Percentiles rank a stretch among this genome's conserved stretches.
Evolutionary conservation across 2,888 invertebrate species (phyloP).

Genomic region (Matsumyia berberina): DNA sequence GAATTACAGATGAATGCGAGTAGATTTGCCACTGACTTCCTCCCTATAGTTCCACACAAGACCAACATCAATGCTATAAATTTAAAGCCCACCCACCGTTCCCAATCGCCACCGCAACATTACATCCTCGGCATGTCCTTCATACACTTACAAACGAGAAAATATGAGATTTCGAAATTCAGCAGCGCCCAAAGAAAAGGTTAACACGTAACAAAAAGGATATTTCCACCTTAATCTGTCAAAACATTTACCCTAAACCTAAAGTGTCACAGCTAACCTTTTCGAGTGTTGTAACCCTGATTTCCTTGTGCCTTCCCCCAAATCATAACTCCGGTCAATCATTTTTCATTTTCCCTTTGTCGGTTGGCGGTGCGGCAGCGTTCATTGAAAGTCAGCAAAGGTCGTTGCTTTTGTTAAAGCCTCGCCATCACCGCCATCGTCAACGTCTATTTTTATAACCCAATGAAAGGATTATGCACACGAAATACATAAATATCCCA

Average conservation of each 20-base stretch:
- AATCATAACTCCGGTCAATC: conserved; percentile 49
- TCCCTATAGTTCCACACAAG: too few species aligned
- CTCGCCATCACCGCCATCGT: neutral
- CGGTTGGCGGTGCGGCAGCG: neutral
- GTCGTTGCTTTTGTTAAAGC: conserved; percentile 14
- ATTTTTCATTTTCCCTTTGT: conserved; percentile 52
- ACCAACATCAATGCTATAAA: too few species aligned
- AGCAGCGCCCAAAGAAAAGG: conserved; percentile 1
- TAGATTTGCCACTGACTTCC: too few species aligned
- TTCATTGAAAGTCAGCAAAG: conserved; percentile 31
- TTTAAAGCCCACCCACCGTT: neutral
- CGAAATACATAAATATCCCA: conserved; percentile 65
- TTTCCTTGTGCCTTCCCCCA: conserved; percentile 4
- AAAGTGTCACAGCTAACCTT: conserved; percentile 42
- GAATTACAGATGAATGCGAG: too few species aligned
- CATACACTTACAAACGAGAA: neutral
- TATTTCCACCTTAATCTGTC: conserved; percentile 47
- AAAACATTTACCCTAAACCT: conserved; percentile 40
- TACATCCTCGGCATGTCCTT: neutral
- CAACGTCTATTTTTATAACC: conserved; percentile 38
- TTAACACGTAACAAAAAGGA: conserved; percentile 12
- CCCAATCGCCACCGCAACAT: too few species aligned
- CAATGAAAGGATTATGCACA: conserved; percentile 66
- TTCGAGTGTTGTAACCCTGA: conserved; percentile 17
- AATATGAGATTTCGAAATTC: conserved; percentile 4